These are phyloP conservation scores for Philopedon plagiatum DNA, from an alignment of 2,888 invertebrate genomes.

Conservation along the genomic window DNA sequence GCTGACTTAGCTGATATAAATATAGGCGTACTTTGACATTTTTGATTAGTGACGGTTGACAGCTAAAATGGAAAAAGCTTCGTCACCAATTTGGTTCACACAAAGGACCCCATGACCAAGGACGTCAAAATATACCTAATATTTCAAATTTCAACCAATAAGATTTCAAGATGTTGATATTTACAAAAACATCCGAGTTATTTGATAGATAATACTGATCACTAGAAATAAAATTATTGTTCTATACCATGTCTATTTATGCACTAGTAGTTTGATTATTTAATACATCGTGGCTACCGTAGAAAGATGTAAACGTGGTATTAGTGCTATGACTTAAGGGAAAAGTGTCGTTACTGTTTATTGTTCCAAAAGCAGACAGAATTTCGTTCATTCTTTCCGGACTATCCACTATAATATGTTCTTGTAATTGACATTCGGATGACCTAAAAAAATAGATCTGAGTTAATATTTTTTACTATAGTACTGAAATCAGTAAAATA, in stretches of 20 bases:
- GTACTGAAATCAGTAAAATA: no score
- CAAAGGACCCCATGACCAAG: no score
- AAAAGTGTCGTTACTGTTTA: conserved; percentile 69
- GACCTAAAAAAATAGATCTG: conserved; percentile 54
- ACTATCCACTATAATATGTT: conserved; percentile 65
- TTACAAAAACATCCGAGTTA: not conserved
- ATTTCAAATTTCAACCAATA: no score
- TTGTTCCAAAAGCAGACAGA: conserved; percentile 58
- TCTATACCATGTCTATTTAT: conserved; percentile 47
- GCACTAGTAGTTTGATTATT: conserved; percentile 61
- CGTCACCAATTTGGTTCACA: no score
- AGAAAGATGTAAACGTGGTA: conserved; percentile 72
- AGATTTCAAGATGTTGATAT: not conserved
- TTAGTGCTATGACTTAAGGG: conserved; percentile 72
- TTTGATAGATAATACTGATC: not conserved
- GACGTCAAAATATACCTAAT: no score
- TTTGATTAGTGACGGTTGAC: no score
- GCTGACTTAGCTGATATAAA: no score
- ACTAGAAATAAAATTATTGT: conserved; percentile 5
- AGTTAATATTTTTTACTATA: no score
- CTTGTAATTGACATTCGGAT: conserved; percentile 64
- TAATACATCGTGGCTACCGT: conserved; percentile 69
- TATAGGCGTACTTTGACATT: no score
- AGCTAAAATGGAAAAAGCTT: no score
- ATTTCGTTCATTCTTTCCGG: conserved; percentile 67